A percentile compares a stretch with the other conserved stretches of the same genome.
phyloP scores from a whole-genome alignment of 2,113 vertebrate genomes.

The Isurus oxyrinchus region DNA sequence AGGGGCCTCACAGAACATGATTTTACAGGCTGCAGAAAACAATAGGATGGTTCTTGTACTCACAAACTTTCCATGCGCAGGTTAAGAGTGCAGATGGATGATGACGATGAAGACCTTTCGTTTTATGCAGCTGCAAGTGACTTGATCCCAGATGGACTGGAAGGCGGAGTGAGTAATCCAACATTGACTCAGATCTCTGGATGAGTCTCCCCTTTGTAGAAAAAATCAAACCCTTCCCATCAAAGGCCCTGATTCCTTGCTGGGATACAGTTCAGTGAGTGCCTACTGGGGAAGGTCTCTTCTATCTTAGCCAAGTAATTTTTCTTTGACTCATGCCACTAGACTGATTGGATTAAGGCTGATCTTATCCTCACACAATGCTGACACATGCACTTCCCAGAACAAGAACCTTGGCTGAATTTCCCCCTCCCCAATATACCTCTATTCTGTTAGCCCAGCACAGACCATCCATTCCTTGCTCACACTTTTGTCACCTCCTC shows the following conservation, averaged over 20 bases:
- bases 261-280: neutral
- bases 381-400: neutral
- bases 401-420: neutral
- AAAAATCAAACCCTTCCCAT: neutral
- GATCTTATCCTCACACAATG: neutral
- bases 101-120: conserved; percentile 51
- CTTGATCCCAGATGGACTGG: conserved; percentile 55
- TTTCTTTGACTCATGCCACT: neutral
- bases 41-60: neutral
- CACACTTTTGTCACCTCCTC: neutral
- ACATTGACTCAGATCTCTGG: neutral
- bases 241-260: neutral
- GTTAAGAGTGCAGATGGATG: conserved; percentile 64
- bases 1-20: neutral
- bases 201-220: neutral
- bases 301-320: neutral
- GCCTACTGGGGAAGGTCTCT: neutral
- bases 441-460: neutral
- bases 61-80: conserved; percentile 49
- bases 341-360: neutral
- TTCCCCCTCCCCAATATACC: neutral
- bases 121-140: conserved; percentile 69
- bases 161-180: conserved; percentile 47
- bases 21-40: neutral
- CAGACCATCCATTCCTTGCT: neutral